Base-by-base conservation (phyloP, 2,888 invertebrate genomes). In the Psococerastis gibbosa region DNA sequence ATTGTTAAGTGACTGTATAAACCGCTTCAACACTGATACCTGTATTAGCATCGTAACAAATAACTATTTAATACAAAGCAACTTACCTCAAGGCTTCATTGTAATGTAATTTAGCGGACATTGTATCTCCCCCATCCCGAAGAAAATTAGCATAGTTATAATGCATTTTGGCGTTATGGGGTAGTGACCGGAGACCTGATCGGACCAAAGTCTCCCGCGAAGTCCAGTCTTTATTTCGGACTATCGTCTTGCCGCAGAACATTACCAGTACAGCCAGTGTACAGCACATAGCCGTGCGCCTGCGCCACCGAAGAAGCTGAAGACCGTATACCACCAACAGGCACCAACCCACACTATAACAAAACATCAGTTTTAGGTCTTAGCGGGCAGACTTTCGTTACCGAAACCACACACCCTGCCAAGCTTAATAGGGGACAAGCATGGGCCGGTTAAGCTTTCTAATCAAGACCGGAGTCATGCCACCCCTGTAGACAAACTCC, bases 111-210 rank as follows among this genome's bases (percentile, higher is more conserved):
- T 78, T 73, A 17, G 87, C 85, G 49, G 70, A 67, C 51, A 77
- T 76, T 46, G 72, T 71, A 53, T 77, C 70, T 32, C 78, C 77
- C 35, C 73, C 69, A 59, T 87, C 85, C 58, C 81, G 73, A 52
- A 83, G 68, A 60, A 79, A 78, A 67, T 88, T 88, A 35, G 78
- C 88, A 56, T 79, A 84, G 66, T 88, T 88, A 67, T 85, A 88
- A 64, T 87, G 85, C 64, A 84, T 75, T 64, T 88, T 88, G 45
- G 87, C 85, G 59, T 88, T 89, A 63, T 81, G 77, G 1, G 87
- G 87, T 43, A 84, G 61, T 11, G 78, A 76, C 50, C 73, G 67
- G 45, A 88, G 64, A 41, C 87, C 88, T 42, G 87, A 84, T 84
- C 75, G 75, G 43, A 84, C 69, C 45, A 85, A 63, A 2, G 77